A percentile compares a stretch with the other conserved stretches of the same genome.
phyloP scores from a whole-genome alignment of 2,888 invertebrate genomes.

The Acanthoscelides obtectus region DNA sequence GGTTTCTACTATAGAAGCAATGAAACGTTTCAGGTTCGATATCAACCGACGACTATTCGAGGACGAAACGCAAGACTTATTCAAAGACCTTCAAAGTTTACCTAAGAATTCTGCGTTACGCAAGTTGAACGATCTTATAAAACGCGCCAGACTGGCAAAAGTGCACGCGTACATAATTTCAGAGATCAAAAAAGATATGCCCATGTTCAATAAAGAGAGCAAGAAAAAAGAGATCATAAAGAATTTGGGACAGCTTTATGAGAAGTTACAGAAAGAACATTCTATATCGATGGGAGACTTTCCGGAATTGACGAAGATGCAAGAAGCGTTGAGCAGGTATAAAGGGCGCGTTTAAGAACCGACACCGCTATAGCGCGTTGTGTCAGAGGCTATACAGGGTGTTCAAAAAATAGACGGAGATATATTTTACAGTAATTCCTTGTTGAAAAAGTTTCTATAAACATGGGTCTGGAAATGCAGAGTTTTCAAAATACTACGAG shows the following conservation, averaged over 20 bases:
- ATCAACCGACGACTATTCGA: slow-evolving; percentile 88
- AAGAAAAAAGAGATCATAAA: slow-evolving; percentile 96
- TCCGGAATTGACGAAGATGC: slow-evolving; percentile 94
- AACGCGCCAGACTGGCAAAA: slow-evolving; percentile 92
- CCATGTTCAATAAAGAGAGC: slow-evolving; percentile 90
- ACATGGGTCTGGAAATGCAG: no score
- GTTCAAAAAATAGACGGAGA: no score
- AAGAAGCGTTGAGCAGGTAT: slow-evolving; percentile 50
- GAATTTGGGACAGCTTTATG: slow-evolving; percentile 82
- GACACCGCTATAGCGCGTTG: no score
- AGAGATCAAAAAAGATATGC: slow-evolving; percentile 90
- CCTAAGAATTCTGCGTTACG: slow-evolving; percentile 94
- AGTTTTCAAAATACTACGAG: no score
- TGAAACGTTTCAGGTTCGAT: slow-evolving; percentile 78
- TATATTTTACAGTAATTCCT: no score
- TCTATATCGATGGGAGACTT: slow-evolving; percentile 96
- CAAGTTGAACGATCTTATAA: slow-evolving; percentile 96
- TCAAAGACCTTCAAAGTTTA: slow-evolving; percentile 88
- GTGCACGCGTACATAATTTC: slow-evolving; percentile 97
- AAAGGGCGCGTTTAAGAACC: no score
- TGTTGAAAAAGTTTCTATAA: no score
- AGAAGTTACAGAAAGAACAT: slow-evolving; percentile 83
- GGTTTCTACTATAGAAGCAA: no score
- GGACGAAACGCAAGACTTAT: slow-evolving; percentile 92
- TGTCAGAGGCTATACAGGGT: no score